phyloP scores from a whole-genome alignment of 2,113 vertebrate genomes.

The Recurvirostra avosetta region DNA sequence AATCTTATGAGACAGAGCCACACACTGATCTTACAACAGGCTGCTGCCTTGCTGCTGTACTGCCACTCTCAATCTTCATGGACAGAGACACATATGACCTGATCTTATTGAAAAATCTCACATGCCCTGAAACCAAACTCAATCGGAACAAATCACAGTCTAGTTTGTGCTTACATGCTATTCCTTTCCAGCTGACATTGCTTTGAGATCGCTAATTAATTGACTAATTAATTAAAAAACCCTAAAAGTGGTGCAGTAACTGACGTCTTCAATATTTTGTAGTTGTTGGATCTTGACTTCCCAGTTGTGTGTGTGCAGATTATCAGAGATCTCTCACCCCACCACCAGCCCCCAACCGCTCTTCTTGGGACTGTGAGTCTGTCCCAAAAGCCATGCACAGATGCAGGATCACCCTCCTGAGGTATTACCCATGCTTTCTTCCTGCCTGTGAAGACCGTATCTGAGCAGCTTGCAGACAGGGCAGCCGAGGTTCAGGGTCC shows the following conservation, averaged over 20 bases:
- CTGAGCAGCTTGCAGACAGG: not conserved
- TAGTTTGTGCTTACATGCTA: not conserved
- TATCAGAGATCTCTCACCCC: not conserved
- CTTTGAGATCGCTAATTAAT: conserved; percentile 2
- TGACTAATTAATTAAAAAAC: conserved; percentile 24
- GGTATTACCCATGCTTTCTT: not conserved
- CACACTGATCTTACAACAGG: conserved; percentile 11
- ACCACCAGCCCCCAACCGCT: not conserved
- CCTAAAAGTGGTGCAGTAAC: not conserved
- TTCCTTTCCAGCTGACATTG: not conserved
- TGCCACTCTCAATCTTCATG: not conserved
- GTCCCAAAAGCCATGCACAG: not conserved
- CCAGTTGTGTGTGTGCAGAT: not conserved
- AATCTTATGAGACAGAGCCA: not conserved
- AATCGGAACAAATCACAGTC: not conserved
- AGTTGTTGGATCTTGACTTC: not conserved
- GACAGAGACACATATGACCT: not conserved
- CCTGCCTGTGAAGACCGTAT: not conserved
- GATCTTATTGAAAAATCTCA: conserved; percentile 31
- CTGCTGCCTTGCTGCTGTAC: not conserved
- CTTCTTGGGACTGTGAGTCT: not conserved
- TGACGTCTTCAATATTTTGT: not conserved
- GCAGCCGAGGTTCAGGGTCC: not conserved
- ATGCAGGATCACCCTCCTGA: not conserved
- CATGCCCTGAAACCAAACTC: conserved; percentile 21